Evolutionary conservation across 2,888 invertebrate genomes (phyloP), one percentile per base, ranked within the genome.

Genomic region (Aleiodes leptofemur): DNA sequence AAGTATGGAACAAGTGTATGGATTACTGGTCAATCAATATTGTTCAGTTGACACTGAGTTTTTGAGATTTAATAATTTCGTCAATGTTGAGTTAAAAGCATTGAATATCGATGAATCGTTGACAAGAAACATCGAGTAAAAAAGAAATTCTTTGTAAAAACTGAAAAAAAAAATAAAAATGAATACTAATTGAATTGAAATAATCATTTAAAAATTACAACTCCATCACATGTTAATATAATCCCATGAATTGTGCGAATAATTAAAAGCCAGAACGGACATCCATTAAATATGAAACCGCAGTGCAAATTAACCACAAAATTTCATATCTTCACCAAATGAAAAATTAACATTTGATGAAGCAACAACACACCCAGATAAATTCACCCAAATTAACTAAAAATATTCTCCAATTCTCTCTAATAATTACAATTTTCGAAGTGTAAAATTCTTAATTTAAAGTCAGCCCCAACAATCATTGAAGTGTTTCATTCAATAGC

Each of bases 311-410:
- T 8, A 43, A 38, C 16, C 48, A 11, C 43, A 43, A 0, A 64
- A 48, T 64, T 23, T 64, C 64, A 48, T 7, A 43, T 34, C 38
- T 61, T 43, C 16, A 61, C 38, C 6, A 61, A 38, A 61, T 38
- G 11, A 38, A 29, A 34, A 13, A 34, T 48, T 23, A 64, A 64
- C 48, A 48, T 23, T 64, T 64, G 13, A 48, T 38, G 14, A n/a
- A 14, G 9, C 64, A 5, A 14, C 43, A n/a, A 16, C 11, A 64
- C 16, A 64, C 16, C 11, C 48, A 8, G 11, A 14, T 64, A 13
- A 64, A 64, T 64, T 23, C 2, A 5, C 43, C n/a, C 43, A 4
- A 48, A 64, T 43, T n/a, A n/a, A 43, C 64, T 0, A 29, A 23
- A 43, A 64, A 64, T 23, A 34, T 43, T 9, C 9, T 48, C 4